Evolutionary conservation across 2,797 vertebrate genomes (phyloP), one percentile per base, ranked within the genome.

Genomic region (Chaunax sp.): DNA sequence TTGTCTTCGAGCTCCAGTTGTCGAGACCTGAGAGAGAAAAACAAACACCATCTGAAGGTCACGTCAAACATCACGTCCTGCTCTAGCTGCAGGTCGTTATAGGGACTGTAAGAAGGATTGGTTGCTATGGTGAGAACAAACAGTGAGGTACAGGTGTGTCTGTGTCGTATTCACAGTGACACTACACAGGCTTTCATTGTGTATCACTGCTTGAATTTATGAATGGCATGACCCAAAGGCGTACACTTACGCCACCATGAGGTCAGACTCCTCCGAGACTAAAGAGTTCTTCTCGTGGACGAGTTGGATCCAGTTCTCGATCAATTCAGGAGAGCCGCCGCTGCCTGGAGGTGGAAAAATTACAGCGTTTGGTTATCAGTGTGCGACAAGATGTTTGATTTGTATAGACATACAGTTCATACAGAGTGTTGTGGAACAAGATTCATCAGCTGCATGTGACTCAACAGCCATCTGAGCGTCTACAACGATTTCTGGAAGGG

Each of bases 211-310:
- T 25, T 25, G 26, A 33, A 11, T 25, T 23, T 23, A 35, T 20
- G 26, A 62, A 10, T 28, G 63, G 5, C n/a, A n/a, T n/a, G n/a
- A n/a, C n/a, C n/a, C n/a, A n/a, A n/a, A n/a, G n/a, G n/a, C n/a
- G n/a, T n/a, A 82, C 87, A 95, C 94, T 96, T 92, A 98, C 97
- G 80, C 89, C 73, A 98, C 95, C 96, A 97, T 98, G 80, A 98
- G 96, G 71, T 98, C 97, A 0, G 97, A 98, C 88, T 98, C 97
- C 82, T 98, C 97, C 0, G 87, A 94, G 57, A 98, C 90, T 69
- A 98, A 67, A 0, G 78, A 91, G 62, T 98, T 98, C 89, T 97
- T 98, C 89, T 96, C 90, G 64, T 96, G 95, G 57, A 98, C 95
- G 1, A 98, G 92, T 18, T 94, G 89, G 10, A 98, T 95, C 92